These are phyloP conservation scores for Tichodroma muraria DNA, from an alignment of 2,113 vertebrate genomes.

Conservation along the genomic window DNA sequence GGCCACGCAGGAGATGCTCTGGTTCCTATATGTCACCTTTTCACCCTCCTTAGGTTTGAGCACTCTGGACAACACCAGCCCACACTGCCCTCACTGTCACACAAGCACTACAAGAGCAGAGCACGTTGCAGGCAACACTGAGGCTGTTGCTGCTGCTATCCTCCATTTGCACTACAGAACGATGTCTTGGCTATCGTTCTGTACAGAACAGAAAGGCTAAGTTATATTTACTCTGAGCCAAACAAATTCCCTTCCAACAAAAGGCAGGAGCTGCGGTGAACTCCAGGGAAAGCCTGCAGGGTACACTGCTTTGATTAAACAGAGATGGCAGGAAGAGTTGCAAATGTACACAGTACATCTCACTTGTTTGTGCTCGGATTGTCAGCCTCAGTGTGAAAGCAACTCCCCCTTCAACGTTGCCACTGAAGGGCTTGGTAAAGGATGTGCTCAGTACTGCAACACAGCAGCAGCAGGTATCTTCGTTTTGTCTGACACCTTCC, in stretches of 20 bases:
- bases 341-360: not conserved
- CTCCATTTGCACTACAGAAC: not conserved
- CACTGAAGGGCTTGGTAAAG: not conserved
- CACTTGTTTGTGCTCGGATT: not conserved
- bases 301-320: not conserved
- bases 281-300: not conserved
- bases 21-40: not conserved
- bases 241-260: not conserved
- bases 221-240: not conserved
- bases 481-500: not conserved
- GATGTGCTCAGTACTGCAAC: not conserved
- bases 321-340: not conserved
- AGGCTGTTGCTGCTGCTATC: not conserved
- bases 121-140: rapidly evolving
- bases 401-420: not conserved
- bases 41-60: not conserved
- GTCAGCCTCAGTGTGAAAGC: not conserved
- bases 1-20: not conserved
- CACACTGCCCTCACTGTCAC: not conserved
- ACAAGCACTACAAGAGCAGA: not conserved
- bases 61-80: not conserved
- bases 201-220: not conserved
- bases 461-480: not conserved
- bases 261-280: not conserved
- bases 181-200: not conserved